Conservation (phyloP, 23 tunicate species). For the Styela clava region DNA sequence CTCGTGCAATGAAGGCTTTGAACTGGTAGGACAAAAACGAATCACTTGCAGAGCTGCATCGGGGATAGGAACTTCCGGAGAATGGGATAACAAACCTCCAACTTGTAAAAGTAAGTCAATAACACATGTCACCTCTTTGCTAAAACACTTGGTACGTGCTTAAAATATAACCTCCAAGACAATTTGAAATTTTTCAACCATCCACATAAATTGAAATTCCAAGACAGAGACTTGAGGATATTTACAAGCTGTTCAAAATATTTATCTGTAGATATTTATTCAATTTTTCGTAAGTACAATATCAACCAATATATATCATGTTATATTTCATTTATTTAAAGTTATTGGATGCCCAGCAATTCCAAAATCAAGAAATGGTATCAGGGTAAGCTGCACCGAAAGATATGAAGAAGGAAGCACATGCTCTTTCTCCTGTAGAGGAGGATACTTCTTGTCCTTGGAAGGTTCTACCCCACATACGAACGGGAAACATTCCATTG, state of each 20-base stretch:
- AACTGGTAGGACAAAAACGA: not conserved
- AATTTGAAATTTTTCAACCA: too few species aligned
- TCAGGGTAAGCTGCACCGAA: not conserved
- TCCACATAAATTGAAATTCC: too few species aligned
- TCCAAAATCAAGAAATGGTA: not conserved
- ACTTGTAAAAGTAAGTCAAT: not conserved
- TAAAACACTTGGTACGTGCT: too few species aligned
- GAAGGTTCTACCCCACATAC: not conserved
- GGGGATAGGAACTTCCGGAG: not conserved
- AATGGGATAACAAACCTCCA: not conserved
- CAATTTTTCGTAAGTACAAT: too few species aligned
- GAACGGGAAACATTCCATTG: not conserved
- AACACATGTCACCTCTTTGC: too few species aligned
- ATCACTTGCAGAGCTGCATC: not conserved
- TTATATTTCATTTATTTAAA: not conserved
- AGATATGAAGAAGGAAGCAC: conserved; percentile 4
- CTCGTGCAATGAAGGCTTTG: conserved; percentile 1
- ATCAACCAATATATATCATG: not conserved
- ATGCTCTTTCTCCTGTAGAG: not conserved
- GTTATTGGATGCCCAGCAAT: not conserved
- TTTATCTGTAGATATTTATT: too few species aligned
- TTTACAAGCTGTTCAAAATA: too few species aligned
- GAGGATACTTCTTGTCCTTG: conserved; percentile 3
- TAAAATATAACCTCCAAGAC: too few species aligned
- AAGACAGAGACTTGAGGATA: too few species aligned